Percentiles rank a stretch among this genome's conserved stretches.
These are phyloP conservation scores for Calliphora vicina DNA, from an alignment of 1,140 invertebrate genomes.

Conservation along the genomic window DNA sequence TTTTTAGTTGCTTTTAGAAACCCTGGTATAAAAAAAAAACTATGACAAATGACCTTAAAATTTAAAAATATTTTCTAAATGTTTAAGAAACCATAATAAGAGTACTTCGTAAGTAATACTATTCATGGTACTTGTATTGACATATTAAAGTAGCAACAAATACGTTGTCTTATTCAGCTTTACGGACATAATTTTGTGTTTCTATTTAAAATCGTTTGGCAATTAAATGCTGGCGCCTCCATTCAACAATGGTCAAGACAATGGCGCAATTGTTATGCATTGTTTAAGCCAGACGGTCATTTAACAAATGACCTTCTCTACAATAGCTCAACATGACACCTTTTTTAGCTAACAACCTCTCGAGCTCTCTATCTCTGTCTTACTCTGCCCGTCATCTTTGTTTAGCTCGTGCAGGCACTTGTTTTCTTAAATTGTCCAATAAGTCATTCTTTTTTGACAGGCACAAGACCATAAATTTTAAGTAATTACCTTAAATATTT, in stretches of 20 bases:
- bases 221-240: slow-evolving; percentile 21
- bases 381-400: too few species aligned
- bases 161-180: neutral
- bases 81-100: neutral
- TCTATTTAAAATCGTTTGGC: neutral
- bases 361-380: neutral
- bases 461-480: neutral
- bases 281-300: neutral
- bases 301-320: neutral
- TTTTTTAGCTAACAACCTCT: neutral
- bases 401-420: neutral
- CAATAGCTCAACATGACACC: neutral
- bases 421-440: neutral
- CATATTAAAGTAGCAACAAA: neutral
- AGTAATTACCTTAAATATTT: neutral
- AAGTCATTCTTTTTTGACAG: neutral
- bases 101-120: neutral
- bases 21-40: neutral
- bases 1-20: neutral
- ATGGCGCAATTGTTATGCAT: neutral
- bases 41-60: neutral
- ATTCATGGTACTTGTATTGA: neutral
- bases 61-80: neutral
- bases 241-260: slow-evolving; percentile 2
- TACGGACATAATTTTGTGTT: neutral